Evolutionary conservation across 2,888 invertebrate species (phyloP).

Genomic region (Napeogenes sylphis): DNA sequence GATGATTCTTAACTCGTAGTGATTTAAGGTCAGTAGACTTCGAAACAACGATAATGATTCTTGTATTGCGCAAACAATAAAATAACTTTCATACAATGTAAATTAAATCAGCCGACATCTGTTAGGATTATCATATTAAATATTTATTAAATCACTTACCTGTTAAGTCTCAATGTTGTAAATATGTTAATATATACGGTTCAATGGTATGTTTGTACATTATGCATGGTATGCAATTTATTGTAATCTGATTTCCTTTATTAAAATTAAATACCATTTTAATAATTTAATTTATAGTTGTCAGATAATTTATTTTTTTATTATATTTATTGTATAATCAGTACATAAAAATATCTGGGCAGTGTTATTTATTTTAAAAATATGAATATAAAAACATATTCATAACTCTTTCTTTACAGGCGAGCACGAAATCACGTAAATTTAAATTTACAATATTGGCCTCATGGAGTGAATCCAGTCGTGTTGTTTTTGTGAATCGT

Average conservation of each 20-base stretch:
- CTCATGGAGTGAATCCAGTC: constrained; percentile 43
- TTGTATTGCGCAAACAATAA: too few species aligned
- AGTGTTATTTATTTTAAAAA: background rate
- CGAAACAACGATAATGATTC: too few species aligned
- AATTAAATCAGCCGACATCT: background rate
- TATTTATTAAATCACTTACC: constrained; percentile 1
- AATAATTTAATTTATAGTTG: too few species aligned
- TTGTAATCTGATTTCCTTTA: constrained; percentile 20
- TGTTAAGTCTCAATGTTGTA: constrained; percentile 7
- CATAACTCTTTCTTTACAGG: too few species aligned
- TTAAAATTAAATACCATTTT: constrained; percentile 2
- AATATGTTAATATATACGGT: constrained; percentile 19
- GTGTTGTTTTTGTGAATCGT: constrained; percentile 51
- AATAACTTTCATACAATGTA: too few species aligned
- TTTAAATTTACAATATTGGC: constrained; percentile 43
- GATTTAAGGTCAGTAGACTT: too few species aligned
- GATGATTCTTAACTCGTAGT: too few species aligned
- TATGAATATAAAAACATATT: background rate
- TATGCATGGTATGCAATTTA: constrained; percentile 17
- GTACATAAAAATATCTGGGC: background rate
- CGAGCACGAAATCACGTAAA: constrained; percentile 28
- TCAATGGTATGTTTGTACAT: constrained; percentile 16
- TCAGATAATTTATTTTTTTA: background rate
- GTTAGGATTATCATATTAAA: background rate
- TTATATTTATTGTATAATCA: background rate